These are phyloP conservation scores for Phoxinus dragarum DNA, from an alignment of 2,797 vertebrate species.

Conservation along the genomic window DNA sequence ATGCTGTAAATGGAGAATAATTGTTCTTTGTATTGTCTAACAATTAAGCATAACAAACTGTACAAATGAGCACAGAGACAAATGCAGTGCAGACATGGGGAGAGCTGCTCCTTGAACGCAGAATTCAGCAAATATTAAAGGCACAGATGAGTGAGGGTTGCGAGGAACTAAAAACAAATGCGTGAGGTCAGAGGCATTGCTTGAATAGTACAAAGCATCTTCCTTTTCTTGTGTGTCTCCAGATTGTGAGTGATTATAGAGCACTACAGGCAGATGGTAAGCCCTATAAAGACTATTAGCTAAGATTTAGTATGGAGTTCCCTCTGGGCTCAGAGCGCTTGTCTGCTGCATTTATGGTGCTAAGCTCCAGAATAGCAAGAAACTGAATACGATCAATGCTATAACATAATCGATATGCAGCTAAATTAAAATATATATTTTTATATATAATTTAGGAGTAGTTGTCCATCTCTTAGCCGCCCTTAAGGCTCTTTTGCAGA, in stretches of 20 bases:
- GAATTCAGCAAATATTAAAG: conserved; percentile 21
- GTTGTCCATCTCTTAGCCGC: background rate
- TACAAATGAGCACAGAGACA: background rate
- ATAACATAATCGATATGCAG: background rate
- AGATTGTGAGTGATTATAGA: conserved; percentile 43
- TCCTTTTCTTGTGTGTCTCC: conserved; percentile 12
- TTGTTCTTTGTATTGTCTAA: background rate
- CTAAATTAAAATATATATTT: background rate
- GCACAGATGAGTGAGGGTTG: background rate
- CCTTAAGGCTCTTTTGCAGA: background rate
- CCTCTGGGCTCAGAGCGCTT: conserved; percentile 33
- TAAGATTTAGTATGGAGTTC: conserved; percentile 56
- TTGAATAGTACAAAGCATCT: conserved; percentile 3
- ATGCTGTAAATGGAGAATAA: background rate
- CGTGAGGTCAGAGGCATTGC: conserved; percentile 22
- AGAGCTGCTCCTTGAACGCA: background rate
- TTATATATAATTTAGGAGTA: background rate
- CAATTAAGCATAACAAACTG: background rate
- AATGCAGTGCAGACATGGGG: background rate
- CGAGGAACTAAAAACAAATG: conserved; percentile 7
- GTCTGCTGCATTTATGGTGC: conserved; percentile 28
- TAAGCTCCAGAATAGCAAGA: conserved; percentile 17
- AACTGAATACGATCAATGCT: background rate
- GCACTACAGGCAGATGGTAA: conserved; percentile 57
- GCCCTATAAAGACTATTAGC: conserved; percentile 60